These are phyloP conservation scores for Acridotheres tristis DNA, from an alignment of 2,797 vertebrate species.

Conservation along the genomic window DNA sequence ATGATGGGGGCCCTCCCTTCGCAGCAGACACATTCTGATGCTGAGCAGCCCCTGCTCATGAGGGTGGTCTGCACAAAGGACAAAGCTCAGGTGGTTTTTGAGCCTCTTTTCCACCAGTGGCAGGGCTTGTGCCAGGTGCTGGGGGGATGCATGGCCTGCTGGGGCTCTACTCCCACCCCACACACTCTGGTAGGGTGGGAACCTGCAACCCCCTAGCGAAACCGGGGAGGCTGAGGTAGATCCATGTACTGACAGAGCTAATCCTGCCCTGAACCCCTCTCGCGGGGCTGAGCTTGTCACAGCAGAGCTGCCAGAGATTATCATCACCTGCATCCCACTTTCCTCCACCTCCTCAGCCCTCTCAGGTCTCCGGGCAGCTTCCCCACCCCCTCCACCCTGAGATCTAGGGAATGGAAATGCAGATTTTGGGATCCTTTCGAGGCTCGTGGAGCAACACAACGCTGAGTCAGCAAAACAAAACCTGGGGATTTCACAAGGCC, in stretches of 20 bases:
- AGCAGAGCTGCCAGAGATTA: background rate
- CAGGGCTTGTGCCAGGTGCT: background rate
- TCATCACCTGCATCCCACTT: background rate
- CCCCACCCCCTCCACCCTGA: rapidly evolving
- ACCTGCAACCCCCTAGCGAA: background rate
- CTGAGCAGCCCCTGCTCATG: background rate
- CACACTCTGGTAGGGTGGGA: background rate
- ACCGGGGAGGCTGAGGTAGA: background rate
- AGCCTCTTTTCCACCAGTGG: background rate
- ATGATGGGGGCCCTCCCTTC: background rate
- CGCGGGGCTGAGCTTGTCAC: background rate
- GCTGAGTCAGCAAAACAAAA: background rate
- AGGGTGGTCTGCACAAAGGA: background rate
- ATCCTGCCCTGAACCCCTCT: background rate
- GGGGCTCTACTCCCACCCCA: background rate
- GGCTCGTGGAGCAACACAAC: rapidly evolving
- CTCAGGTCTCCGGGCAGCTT: background rate
- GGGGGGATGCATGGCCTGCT: rapidly evolving
- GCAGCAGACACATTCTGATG: background rate
- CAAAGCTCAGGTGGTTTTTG: background rate
- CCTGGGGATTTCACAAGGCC: background rate
- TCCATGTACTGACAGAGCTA: background rate
- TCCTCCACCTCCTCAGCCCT: background rate
- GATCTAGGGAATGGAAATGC: background rate
- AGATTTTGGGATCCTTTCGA: background rate